These are phyloP conservation scores for rabbit (Oryctolagus cuniculus) DNA, from an alignment of 2,113 vertebrate species.

Conservation along the genomic window DNA sequence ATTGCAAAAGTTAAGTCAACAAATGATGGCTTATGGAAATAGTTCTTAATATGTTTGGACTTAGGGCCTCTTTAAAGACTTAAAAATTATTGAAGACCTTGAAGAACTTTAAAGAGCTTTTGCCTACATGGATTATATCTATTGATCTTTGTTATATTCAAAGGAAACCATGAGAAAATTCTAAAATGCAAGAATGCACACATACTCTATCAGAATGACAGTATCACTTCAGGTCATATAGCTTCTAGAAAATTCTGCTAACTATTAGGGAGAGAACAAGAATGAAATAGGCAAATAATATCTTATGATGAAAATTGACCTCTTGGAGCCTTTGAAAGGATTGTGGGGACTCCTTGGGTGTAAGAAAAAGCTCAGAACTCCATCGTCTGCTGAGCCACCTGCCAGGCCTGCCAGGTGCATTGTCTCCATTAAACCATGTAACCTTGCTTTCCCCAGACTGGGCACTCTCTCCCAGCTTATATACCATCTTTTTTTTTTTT, in stretches of 20 bases:
- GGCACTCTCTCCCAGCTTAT: too few species aligned
- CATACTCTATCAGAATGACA: background rate
- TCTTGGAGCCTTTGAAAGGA: background rate
- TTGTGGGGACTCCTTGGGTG: background rate
- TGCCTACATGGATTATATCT: background rate
- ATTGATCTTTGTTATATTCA: background rate
- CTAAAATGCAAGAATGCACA: background rate
- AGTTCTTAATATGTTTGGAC: background rate
- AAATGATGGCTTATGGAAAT: background rate
- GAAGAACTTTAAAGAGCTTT: slow-evolving; percentile 47
- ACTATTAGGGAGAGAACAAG: slow-evolving; percentile 40
- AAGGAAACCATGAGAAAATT: slow-evolving; percentile 20
- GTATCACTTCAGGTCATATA: background rate
- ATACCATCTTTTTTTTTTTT: too few species aligned
- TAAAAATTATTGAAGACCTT: background rate
- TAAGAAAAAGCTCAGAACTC: too few species aligned
- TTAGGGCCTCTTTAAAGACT: background rate
- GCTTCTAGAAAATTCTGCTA: background rate
- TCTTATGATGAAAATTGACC: slow-evolving; percentile 15
- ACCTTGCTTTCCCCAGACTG: too few species aligned
- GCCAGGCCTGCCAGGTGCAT: too few species aligned
- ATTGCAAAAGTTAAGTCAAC: background rate
- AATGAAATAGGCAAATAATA: background rate
- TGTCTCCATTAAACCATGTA: too few species aligned
- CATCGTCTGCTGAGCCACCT: too few species aligned